A percentile compares a stretch with the other conserved stretches of the same genome.
Conservation (phyloP, 2,797 vertebrate genomes). For the Smutsia temminckii region DNA sequence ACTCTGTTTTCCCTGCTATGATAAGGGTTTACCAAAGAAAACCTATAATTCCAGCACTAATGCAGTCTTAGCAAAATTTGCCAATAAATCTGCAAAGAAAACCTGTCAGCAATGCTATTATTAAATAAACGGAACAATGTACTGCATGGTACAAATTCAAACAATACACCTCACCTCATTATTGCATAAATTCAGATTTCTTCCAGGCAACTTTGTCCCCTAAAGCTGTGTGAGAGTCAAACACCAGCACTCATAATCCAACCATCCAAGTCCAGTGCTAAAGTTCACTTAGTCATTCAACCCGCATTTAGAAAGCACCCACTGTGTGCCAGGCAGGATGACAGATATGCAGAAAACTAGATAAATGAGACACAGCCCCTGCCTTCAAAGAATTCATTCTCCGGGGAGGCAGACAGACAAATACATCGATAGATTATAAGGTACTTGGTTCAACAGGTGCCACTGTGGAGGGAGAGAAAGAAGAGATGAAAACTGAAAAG, state of each 20-base stretch:
- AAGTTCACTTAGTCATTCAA: not conserved
- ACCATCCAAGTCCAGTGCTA: not conserved
- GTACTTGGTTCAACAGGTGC: no score
- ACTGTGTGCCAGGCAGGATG: not conserved
- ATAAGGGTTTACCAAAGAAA: constrained; percentile 80
- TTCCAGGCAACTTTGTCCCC: constrained; percentile 1
- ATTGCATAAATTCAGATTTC: constrained; percentile 13
- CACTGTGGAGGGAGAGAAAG: not conserved
- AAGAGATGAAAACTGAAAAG: not conserved
- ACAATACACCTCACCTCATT: constrained; percentile 10
- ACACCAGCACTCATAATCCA: not conserved
- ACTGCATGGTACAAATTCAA: constrained; percentile 42
- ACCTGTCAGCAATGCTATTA: constrained; percentile 82
- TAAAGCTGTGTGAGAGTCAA: not conserved
- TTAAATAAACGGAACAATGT: constrained; percentile 84
- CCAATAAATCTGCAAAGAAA: constrained; percentile 86
- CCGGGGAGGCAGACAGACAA: not conserved
- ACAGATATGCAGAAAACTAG: not conserved
- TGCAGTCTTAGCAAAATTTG: constrained; percentile 84
- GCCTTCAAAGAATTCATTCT: not conserved
- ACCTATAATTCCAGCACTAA: constrained; percentile 83
- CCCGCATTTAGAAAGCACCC: not conserved
- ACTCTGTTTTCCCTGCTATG: constrained; percentile 80
- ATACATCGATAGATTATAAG: not conserved
- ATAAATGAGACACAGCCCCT: not conserved